Percentiles rank a stretch among this genome's conserved stretches.
phyloP scores from a whole-genome alignment of 2,888 invertebrate species.

The Archaeoteleia sp. region DNA sequence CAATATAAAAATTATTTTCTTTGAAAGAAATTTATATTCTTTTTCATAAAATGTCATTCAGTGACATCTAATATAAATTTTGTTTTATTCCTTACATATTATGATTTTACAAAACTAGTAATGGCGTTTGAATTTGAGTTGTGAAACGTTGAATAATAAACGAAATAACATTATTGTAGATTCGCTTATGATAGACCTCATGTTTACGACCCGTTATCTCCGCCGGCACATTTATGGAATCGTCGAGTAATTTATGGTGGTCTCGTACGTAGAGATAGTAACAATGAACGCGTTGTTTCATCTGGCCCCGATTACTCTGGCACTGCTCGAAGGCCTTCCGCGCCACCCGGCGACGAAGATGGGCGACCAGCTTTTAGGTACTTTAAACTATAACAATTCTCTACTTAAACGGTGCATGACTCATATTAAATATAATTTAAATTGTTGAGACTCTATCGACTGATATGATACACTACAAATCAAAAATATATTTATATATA shows the following conservation, averaged over 20 bases:
- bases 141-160: no score
- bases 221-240: slow-evolving; percentile 39
- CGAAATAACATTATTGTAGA: no score
- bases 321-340: slow-evolving; percentile 8
- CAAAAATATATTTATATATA: no score
- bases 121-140: no score
- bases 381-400: neutral
- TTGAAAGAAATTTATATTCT: neutral
- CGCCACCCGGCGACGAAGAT: slow-evolving; percentile 22
- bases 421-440: no score
- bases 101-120: no score
- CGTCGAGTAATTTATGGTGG: slow-evolving; percentile 30
- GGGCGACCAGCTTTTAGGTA: slow-evolving; percentile 23
- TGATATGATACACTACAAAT: no score
- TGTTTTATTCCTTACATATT: no score
- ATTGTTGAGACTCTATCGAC: no score
- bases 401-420: neutral
- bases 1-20: neutral
- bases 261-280: slow-evolving; percentile 12
- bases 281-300: slow-evolving; percentile 14
- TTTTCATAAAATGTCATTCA: no score
- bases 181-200: slow-evolving; percentile 3
- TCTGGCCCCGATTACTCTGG: slow-evolving; percentile 8
- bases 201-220: slow-evolving; percentile 14
- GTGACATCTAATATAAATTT: no score